phyloP scores from a whole-genome alignment of 2,113 vertebrate genomes.

The Atractosteus spatula region DNA sequence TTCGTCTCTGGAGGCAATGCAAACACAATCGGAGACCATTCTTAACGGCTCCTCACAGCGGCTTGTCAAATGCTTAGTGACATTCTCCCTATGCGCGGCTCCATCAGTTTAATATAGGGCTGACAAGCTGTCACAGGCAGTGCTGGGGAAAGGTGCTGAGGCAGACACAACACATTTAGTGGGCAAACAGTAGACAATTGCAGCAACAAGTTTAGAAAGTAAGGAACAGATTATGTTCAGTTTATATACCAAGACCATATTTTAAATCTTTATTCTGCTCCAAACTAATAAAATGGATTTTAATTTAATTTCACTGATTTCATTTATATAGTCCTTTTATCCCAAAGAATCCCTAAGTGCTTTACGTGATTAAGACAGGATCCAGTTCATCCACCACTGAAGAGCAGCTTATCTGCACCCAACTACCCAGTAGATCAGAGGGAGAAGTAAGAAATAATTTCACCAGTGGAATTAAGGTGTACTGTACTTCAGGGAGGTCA shows the following conservation, averaged over 20 bases:
- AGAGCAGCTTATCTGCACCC: too few relatives aligned
- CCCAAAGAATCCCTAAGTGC: too few relatives aligned
- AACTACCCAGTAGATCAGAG: too few relatives aligned
- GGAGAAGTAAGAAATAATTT: too few relatives aligned
- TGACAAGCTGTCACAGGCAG: slow-evolving; percentile 46
- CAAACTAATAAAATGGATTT: slow-evolving; percentile 3
- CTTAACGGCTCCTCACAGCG: slow-evolving; percentile 55
- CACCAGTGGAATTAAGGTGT: too few relatives aligned
- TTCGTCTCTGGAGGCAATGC: slow-evolving; percentile 45
- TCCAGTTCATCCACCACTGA: too few relatives aligned
- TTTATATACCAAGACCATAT: background rate
- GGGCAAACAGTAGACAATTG: slow-evolving; percentile 25
- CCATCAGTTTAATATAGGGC: slow-evolving; percentile 56
- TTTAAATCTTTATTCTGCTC: slow-evolving; percentile 9
- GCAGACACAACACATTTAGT: slow-evolving; percentile 41
- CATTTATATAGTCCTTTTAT: too few relatives aligned
- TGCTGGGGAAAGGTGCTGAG: slow-evolving; percentile 35
- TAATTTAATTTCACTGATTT: too few relatives aligned
- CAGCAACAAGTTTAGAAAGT: slow-evolving; percentile 13
- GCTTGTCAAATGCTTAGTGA: slow-evolving; percentile 55
- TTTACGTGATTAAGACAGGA: too few relatives aligned
- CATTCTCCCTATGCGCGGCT: slow-evolving; percentile 39
- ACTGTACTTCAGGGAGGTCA: too few relatives aligned
- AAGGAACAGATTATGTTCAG: slow-evolving; percentile 14
- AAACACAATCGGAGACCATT: slow-evolving; percentile 39